Evolutionary conservation across 2,888 invertebrate species (phyloP).

Genomic region (Amblyteles armatorius): DNA sequence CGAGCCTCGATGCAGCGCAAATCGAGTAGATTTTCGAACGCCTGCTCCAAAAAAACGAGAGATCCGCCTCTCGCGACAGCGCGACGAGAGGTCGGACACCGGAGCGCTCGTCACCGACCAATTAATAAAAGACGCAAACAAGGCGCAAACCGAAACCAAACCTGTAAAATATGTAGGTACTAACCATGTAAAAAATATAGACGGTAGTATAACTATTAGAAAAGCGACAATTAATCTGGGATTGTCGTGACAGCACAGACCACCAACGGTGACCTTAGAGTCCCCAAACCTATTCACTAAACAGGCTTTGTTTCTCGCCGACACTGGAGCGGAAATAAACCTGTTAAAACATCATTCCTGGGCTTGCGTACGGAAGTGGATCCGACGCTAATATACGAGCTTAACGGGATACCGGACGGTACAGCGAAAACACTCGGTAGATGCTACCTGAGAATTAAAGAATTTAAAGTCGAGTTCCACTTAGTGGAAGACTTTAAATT

Average conservation of each 20-base stretch:
- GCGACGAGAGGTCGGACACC: too few relatives aligned
- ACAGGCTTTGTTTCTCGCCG: too few relatives aligned
- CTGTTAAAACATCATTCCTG: background rate
- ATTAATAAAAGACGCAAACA: too few relatives aligned
- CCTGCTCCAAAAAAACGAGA: too few relatives aligned
- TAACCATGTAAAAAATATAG: too few relatives aligned
- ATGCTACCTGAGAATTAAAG: slow-evolving; percentile 10
- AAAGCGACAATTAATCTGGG: background rate
- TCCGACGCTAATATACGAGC: slow-evolving; percentile 11
- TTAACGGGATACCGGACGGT: background rate
- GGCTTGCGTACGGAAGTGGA: background rate
- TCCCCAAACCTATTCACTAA: background rate
- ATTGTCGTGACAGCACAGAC: slow-evolving; percentile 3
- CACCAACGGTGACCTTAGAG: slow-evolving; percentile 25
- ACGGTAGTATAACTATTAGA: too few relatives aligned
- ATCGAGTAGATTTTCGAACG: background rate
- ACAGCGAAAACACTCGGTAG: slow-evolving; percentile 7
- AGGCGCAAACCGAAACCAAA: too few relatives aligned
- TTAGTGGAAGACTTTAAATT: background rate
- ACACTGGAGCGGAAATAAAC: too few relatives aligned
- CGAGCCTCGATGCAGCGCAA: background rate
- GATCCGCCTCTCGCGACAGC: too few relatives aligned
- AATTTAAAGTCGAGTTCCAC: slow-evolving; percentile 27
- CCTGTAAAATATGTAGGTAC: too few relatives aligned
- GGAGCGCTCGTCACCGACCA: too few relatives aligned